Percentiles rank a stretch among this genome's conserved stretches.
These are phyloP conservation scores for Ophthalmolycus amberensis DNA, from an alignment of 2,113 vertebrate species.

Conservation along the genomic window DNA sequence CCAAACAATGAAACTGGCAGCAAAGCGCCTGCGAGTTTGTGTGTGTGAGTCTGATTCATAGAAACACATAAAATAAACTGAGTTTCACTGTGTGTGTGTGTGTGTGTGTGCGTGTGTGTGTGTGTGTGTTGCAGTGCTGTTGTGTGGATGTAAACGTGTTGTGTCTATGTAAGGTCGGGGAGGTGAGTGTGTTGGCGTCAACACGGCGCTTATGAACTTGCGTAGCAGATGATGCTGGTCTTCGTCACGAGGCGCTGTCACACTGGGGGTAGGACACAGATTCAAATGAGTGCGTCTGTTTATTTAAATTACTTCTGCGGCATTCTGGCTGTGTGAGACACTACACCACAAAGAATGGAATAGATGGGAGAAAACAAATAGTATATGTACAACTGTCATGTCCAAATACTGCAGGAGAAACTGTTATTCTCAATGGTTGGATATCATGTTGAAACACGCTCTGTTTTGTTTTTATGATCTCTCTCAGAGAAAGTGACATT, in stretches of 20 bases:
- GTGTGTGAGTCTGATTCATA: not conserved
- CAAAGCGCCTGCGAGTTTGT: not conserved
- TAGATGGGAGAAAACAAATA: not conserved
- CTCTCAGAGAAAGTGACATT: not conserved
- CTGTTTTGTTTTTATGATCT: not conserved
- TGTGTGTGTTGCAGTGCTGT: not conserved
- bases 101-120: not conserved
- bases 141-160: not conserved
- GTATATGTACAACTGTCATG: not conserved
- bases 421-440: not conserved
- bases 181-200: slow-evolving; percentile 29
- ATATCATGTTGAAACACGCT: not conserved
- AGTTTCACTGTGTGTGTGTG: not conserved
- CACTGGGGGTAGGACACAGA: not conserved
- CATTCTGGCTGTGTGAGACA: not conserved
- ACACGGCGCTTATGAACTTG: not conserved
- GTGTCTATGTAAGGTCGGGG: not conserved
- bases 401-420: not conserved
- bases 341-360: not conserved
- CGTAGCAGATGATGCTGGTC: slow-evolving; percentile 17
- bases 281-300: not conserved
- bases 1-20: slow-evolving; percentile 25
- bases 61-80: not conserved
- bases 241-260: not conserved
- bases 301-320: not conserved